These are phyloP conservation scores for Micropoecilia bifurca DNA, from an alignment of 2,797 vertebrate genomes.

Conservation along the genomic window DNA sequence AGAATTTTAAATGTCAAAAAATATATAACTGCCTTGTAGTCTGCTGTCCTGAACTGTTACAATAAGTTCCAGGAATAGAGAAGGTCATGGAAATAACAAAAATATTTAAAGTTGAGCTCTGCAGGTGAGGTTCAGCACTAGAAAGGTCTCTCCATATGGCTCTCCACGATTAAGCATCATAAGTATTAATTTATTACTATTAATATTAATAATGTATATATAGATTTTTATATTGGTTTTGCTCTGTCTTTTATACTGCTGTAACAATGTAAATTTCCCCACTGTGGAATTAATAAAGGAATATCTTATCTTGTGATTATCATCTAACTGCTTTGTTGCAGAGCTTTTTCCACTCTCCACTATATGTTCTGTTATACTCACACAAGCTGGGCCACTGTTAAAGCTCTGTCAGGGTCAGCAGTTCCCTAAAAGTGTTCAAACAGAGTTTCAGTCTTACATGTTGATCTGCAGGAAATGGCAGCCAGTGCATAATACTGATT, in stretches of 20 bases:
- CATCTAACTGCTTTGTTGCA: background rate
- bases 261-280: too few relatives aligned
- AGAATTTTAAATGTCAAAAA: background rate
- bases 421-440: slow-evolving; percentile 83
- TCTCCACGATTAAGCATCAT: background rate
- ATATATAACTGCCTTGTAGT: background rate
- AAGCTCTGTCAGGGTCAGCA: slow-evolving; percentile 90
- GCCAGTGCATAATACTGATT: background rate
- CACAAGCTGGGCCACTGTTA: slow-evolving; percentile 92
- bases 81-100: background rate
- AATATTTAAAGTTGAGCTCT: background rate
- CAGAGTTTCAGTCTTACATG: background rate
- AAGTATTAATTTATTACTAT: background rate
- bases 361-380: slow-evolving; percentile 68
- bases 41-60: background rate
- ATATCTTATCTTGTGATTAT: background rate
- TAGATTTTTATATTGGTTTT: too few relatives aligned
- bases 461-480: too few relatives aligned
- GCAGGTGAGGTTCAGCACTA: background rate
- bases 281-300: too few relatives aligned
- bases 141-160: background rate
- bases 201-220: background rate
- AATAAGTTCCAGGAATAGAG: background rate
- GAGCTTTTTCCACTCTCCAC: background rate
- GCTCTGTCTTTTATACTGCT: too few relatives aligned